phyloP scores from a whole-genome alignment of 2,797 vertebrate species.

The Pterois miles region DNA sequence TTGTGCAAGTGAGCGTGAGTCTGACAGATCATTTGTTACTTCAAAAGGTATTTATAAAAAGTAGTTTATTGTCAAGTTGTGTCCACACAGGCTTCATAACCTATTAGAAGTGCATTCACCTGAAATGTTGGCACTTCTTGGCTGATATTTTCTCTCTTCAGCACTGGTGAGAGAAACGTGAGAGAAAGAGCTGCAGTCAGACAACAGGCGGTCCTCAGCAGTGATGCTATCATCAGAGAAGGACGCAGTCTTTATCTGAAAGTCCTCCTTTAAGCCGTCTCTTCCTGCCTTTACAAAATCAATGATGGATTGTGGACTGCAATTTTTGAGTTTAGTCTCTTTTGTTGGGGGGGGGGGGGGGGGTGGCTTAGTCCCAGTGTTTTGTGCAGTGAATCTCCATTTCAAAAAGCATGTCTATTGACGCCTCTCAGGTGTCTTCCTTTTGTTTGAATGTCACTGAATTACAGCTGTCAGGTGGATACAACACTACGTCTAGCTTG shows the following conservation, averaged over 20 bases:
- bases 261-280: slow-evolving; percentile 7
- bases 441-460: not conserved
- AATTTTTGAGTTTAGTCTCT: not conserved
- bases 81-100: not conserved
- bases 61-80: not conserved
- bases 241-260: slow-evolving; percentile 22
- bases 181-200: slow-evolving; percentile 16
- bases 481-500: not conserved
- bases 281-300: slow-evolving; percentile 10
- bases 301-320: slow-evolving; percentile 25
- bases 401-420: slow-evolving; percentile 6
- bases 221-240: slow-evolving; percentile 38
- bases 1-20: not conserved
- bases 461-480: not conserved
- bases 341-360: not conserved
- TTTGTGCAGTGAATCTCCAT: slow-evolving; percentile 8
- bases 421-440: not conserved
- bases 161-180: not conserved
- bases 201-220: slow-evolving; percentile 29
- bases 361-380: not conserved
- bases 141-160: slow-evolving; percentile 24
- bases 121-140: not conserved
- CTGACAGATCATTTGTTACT: not conserved
- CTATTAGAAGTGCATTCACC: not conserved
- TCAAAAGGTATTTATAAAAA: not conserved